Evolutionary conservation across 1,140 invertebrate genomes (phyloP).

Genomic region (Mycetomoellerius zeteki): DNA sequence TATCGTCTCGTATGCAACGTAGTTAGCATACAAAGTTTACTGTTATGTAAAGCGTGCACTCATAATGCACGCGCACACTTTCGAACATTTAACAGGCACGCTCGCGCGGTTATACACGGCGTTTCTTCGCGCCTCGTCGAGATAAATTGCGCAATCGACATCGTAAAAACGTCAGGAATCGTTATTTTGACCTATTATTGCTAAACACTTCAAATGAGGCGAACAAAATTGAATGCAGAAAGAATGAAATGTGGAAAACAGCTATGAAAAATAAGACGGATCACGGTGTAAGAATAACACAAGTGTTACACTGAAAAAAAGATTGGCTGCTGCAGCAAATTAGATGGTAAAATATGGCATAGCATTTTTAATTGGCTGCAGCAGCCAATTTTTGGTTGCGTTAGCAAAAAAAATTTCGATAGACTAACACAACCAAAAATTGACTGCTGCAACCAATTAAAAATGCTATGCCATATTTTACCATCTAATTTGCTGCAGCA

Average conservation of each 20-base stretch:
- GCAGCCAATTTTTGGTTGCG: no score
- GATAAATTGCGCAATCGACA: conserved; percentile 72
- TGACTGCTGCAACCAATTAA: no score
- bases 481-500: no score
- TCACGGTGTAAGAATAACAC: no score
- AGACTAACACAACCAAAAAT: no score
- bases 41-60: conserved; percentile 65
- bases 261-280: background rate
- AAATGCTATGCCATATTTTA: no score
- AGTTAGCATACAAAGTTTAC: conserved; percentile 65
- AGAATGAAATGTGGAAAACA: background rate
- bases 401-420: no score
- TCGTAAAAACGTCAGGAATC: conserved; percentile 34
- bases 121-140: conserved; percentile 37
- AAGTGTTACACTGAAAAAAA: no score
- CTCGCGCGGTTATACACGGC: conserved; percentile 1
- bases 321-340: no score
- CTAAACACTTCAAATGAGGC: conserved; percentile 42
- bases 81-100: conserved; percentile 55
- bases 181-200: conserved; percentile 30
- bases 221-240: background rate
- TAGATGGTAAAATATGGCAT: no score
- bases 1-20: conserved; percentile 48
- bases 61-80: conserved; percentile 42
- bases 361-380: no score